These are phyloP conservation scores for Trichechus manatus DNA, from an alignment of 2,113 vertebrate species.

Conservation along the genomic window DNA sequence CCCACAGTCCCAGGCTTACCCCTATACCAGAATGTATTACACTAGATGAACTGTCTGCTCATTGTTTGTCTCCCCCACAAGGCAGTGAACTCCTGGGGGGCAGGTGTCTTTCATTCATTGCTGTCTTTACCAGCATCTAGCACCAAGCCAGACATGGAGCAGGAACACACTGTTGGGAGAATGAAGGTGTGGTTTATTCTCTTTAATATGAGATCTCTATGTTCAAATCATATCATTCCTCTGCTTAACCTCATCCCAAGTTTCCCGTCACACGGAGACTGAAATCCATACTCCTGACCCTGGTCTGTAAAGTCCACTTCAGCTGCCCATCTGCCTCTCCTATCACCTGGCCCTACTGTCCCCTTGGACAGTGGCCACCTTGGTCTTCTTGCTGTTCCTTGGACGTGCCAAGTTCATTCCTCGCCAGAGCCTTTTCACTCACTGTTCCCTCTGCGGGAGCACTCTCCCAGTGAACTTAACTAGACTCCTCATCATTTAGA, in stretches of 20 bases:
- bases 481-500: background rate
- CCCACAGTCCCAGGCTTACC: background rate
- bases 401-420: too few relatives aligned
- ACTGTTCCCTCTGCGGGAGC: background rate
- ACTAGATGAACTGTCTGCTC: background rate
- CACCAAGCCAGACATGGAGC: background rate
- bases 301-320: background rate
- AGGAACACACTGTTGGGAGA: background rate
- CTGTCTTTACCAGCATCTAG: background rate
- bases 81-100: background rate
- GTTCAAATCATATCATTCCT: background rate
- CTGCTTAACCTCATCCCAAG: background rate
- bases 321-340: background rate
- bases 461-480: too few relatives aligned
- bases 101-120: accelerated
- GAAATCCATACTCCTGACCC: background rate
- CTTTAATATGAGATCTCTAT: background rate
- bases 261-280: background rate
- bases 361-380: background rate
- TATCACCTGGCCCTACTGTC: background rate
- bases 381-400: background rate
- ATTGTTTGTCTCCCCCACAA: background rate
- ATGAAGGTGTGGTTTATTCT: background rate
- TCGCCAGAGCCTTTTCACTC: accelerated
- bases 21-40: background rate